These are phyloP conservation scores for Papilio aristodemus DNA, from an alignment of 1,140 invertebrate genomes.

Conservation along the genomic window DNA sequence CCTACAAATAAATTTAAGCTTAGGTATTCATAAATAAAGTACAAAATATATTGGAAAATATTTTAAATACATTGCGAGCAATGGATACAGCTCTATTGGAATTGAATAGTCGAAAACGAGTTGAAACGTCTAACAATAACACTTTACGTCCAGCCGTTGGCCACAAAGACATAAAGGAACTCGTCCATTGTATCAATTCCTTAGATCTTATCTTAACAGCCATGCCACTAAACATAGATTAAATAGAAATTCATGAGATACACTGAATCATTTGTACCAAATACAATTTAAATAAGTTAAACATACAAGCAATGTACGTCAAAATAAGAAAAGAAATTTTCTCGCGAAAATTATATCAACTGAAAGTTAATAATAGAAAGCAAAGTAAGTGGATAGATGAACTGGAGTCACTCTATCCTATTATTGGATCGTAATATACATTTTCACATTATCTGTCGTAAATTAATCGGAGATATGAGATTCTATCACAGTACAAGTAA, in stretches of 20 bases:
- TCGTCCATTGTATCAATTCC: neutral
- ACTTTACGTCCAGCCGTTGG: neutral
- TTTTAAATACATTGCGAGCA: neutral
- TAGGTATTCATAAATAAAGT: too few species aligned
- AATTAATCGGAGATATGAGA: too few species aligned
- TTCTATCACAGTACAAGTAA: too few species aligned
- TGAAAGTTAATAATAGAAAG: neutral
- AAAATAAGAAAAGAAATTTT: too few species aligned
- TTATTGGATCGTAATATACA: too few species aligned
- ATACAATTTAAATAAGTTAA: too few species aligned
- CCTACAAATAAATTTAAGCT: neutral
- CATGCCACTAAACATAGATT: neutral
- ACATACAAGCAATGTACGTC: neutral
- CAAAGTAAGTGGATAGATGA: too few species aligned
- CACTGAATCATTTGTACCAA: neutral
- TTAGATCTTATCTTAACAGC: conserved; percentile 5
- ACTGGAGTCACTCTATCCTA: too few species aligned
- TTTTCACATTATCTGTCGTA: too few species aligned
- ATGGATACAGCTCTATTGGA: neutral
- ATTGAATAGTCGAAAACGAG: conserved; percentile 14
- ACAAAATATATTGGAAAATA: neutral
- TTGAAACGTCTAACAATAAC: conserved; percentile 1
- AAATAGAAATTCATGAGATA: neutral
- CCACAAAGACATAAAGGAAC: neutral
- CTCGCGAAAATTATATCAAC: too few species aligned